Evolutionary conservation across 1,140 invertebrate species (phyloP), one percentile per base, ranked within the genome.

Genomic region (Ooceraea biroi): DNA sequence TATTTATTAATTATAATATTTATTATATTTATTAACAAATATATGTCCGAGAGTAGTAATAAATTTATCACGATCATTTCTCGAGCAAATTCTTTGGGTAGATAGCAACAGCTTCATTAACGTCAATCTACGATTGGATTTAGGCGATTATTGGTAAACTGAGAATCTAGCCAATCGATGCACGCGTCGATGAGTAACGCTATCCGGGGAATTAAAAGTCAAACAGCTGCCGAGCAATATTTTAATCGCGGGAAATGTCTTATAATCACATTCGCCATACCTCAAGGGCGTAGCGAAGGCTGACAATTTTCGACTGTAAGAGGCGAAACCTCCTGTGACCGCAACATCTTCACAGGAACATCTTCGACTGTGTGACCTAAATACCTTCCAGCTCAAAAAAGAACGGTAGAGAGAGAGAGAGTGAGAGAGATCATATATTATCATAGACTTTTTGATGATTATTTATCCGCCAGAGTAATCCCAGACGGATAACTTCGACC

Each of bases 291-390:
- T 44, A 17, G 14, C 19, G 36, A 73, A 25, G 36, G 19, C 41
- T 73, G 30, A 19, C 19, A 52, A 73, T 58, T 73, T 73, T 73
- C 22, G 25, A 73, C 1, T 58, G 25, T 58, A 73, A 44, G 22
- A 41, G 57, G 27, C 52, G 19, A 72, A 44, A 44, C 7, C 44
- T 57, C 8, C 1, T 10, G 10, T 57, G 8, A 17, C 17, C 44
- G 44, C 44, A 71, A 14, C 27, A 0, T 11, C 36, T 36, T 36
- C 27, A 11, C 27, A 27, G 44, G 12, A 36, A 50, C 17, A 46
- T 76, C n/a, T 63, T 76, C n/a, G 48, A 14, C 17, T 14, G 19
- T 3, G 27, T 30, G 30, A 63, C 14, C 36, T 17, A 73, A 17
- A 58, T 14, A 7, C 17, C 10, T 60, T 19, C 25, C 41, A 60